Percentiles rank a stretch among this genome's conserved stretches.
phyloP scores from a whole-genome alignment of 2,888 invertebrate species.

The Clunio marinus region DNA sequence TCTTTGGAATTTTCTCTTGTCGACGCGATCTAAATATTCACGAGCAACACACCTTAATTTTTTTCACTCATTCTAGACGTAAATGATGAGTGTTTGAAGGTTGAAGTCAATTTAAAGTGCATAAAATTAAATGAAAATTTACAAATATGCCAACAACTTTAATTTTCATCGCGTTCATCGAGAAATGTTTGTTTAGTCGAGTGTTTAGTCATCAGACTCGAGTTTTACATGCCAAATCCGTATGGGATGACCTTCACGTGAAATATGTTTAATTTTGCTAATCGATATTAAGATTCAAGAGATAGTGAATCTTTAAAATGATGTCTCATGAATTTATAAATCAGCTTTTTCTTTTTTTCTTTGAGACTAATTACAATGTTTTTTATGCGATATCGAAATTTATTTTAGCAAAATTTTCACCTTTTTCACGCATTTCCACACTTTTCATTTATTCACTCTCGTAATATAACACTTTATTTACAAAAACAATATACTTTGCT shows the following conservation, averaged over 20 bases:
- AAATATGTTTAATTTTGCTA: not conserved
- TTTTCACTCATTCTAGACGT: not conserved
- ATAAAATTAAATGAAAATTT: not conserved
- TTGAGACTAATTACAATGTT: conserved; percentile 8
- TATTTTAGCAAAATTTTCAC: conserved; percentile 4
- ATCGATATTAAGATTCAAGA: conserved; percentile 11
- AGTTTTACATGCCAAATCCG: no score
- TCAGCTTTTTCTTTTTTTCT: not conserved
- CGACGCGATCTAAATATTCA: not conserved
- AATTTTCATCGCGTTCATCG: no score
- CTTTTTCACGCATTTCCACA: conserved; percentile 5
- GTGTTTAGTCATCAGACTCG: no score
- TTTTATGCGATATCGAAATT: not conserved
- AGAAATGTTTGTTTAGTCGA: no score
- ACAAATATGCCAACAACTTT: not conserved
- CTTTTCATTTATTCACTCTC: no score
- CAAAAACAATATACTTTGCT: no score
- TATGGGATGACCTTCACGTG: conserved; percentile 16
- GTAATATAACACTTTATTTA: no score
- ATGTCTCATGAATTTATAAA: conserved; percentile 13
- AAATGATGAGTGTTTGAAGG: not conserved
- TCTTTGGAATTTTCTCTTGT: conserved; percentile 25
- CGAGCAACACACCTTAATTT: not conserved
- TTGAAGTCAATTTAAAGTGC: not conserved
- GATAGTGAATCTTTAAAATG: not conserved